Conservation (phyloP, 2,113 vertebrate genomes). For the Murina feae region DNA sequence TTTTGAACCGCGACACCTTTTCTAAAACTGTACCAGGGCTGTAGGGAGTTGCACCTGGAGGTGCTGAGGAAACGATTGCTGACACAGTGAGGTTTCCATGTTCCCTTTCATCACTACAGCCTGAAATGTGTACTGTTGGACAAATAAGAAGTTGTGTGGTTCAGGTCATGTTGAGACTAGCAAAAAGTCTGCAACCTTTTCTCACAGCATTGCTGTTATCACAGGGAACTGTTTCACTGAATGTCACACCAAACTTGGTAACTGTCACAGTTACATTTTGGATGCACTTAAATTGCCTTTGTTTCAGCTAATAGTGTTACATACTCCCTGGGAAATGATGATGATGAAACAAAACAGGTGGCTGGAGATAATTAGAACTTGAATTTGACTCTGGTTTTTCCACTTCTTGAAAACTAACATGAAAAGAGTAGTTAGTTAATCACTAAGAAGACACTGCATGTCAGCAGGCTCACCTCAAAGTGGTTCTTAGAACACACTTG, state of each 20-base stretch:
- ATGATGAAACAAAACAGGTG: slow-evolving; percentile 40
- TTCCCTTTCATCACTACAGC: neutral
- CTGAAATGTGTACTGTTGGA: neutral
- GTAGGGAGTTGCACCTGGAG: neutral
- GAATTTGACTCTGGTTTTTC: slow-evolving; percentile 36
- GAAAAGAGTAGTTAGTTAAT: neutral
- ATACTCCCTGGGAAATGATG: neutral
- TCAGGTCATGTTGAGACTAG: neutral
- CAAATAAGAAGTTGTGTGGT: neutral
- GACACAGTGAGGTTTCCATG: neutral
- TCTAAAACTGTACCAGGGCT: neutral
- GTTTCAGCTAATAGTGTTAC: neutral
- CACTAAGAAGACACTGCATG: neutral
- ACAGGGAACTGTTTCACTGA: slow-evolving; percentile 11
- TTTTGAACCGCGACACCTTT: neutral
- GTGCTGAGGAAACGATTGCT: neutral
- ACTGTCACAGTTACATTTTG: slow-evolving; percentile 24
- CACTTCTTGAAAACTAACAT: neutral
- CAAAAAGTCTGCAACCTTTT: neutral
- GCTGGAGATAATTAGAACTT: slow-evolving; percentile 4
- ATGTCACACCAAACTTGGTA: neutral
- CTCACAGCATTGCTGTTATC: neutral
- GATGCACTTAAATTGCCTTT: slow-evolving; percentile 19
- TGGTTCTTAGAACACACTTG: neutral
- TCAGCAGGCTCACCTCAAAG: neutral